These are phyloP conservation scores for Nezara viridula DNA, from an alignment of 2,888 invertebrate genomes.

Conservation along the genomic window DNA sequence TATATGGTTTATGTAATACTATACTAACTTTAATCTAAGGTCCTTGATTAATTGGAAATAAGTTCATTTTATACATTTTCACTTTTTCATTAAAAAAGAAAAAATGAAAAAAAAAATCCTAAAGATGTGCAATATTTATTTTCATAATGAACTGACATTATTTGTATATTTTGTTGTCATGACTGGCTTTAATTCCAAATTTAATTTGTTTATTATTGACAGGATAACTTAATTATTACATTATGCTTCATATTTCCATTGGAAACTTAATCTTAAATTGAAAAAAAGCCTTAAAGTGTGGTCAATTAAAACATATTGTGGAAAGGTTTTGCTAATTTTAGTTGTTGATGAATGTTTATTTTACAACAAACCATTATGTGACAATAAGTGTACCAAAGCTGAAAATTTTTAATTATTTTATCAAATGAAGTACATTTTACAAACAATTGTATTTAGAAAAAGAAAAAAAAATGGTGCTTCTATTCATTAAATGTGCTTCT, in stretches of 20 bases:
- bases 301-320: conserved; percentile 32
- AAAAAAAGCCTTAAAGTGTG: conserved; percentile 27
- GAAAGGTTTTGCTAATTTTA: neutral
- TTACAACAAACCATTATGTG: conserved; percentile 16
- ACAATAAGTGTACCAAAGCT: conserved; percentile 48
- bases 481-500: conserved; percentile 48
- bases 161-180: conserved; percentile 56
- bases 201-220: conserved; percentile 40
- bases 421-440: conserved; percentile 47
- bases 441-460: conserved; percentile 8
- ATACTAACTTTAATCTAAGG: conserved; percentile 59
- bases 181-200: conserved; percentile 47
- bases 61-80: conserved; percentile 58
- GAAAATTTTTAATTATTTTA: conserved; percentile 1
- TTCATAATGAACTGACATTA: conserved; percentile 55
- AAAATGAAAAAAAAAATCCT: conserved; percentile 44
- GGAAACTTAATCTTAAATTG: neutral
- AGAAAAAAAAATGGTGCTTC: conserved; percentile 47
- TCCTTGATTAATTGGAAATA: conserved; percentile 36
- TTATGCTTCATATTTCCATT: neutral
- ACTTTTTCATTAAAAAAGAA: conserved; percentile 47
- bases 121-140: conserved; percentile 60
- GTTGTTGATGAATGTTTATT: conserved; percentile 1
- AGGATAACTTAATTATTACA: neutral
- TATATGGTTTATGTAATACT: conserved; percentile 53